These are phyloP conservation scores for Leptoteleia sp. DNA, from an alignment of 1,140 invertebrate species.

Conservation along the genomic window DNA sequence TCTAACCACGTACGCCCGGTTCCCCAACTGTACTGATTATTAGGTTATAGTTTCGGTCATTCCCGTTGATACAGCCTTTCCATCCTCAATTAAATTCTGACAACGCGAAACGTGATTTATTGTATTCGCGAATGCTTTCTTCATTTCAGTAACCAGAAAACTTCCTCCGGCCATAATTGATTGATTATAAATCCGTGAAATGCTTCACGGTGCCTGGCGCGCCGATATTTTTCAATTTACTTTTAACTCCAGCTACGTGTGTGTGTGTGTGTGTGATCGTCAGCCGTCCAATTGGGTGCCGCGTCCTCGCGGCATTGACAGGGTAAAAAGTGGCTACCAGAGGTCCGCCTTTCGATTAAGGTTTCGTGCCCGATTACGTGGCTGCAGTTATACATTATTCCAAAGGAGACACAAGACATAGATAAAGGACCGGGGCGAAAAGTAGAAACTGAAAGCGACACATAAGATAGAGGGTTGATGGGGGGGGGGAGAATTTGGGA, in stretches of 20 bases:
- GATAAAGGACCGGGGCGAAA: constrained; percentile 53
- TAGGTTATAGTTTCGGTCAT: constrained; percentile 33
- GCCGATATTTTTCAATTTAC: constrained; percentile 45
- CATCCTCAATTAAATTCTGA: constrained; percentile 32
- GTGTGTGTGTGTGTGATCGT: constrained; percentile 6
- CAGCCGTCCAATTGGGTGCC: constrained; percentile 12
- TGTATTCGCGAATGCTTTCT: background rate
- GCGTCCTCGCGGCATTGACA: constrained; percentile 28
- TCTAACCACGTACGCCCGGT: constrained; percentile 51
- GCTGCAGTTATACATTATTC: constrained; percentile 47
- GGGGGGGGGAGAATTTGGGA: too few relatives aligned
- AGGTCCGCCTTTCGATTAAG: constrained; percentile 48
- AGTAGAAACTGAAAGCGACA: constrained; percentile 52
- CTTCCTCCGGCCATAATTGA: background rate
- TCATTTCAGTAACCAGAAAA: background rate
- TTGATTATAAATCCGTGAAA: constrained; percentile 7
- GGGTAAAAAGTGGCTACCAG: constrained; percentile 32
- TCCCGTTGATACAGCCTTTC: constrained; percentile 15
- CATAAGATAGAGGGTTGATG: constrained; percentile 38
- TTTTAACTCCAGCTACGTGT: constrained; percentile 22
- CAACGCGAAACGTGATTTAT: constrained; percentile 11
- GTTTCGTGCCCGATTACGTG: constrained; percentile 43
- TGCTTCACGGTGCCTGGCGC: background rate
- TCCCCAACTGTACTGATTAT: constrained; percentile 26
- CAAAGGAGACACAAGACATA: constrained; percentile 44